Evolutionary conservation across 2,797 vertebrate species (phyloP).

Genomic region (Urosaurus nigricauda): DNA sequence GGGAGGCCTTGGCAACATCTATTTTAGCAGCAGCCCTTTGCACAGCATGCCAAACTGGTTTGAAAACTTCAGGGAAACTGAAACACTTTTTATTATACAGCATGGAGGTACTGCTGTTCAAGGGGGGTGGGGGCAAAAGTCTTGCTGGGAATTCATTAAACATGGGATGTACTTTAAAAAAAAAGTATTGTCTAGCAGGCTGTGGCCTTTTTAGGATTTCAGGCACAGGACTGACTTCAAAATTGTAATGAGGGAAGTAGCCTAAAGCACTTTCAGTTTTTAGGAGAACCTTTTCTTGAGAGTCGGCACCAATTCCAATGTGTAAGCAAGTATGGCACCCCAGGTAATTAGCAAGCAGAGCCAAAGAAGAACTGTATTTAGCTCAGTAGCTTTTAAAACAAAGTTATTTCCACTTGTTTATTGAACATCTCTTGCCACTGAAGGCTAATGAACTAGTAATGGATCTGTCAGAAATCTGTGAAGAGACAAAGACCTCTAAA

Average conservation of each 20-base stretch:
- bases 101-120: background rate
- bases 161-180: background rate
- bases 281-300: background rate
- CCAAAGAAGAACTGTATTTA: conserved; percentile 64
- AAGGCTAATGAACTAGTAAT: conserved; percentile 76
- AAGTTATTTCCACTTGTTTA: conserved; percentile 74
- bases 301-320: background rate
- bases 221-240: background rate
- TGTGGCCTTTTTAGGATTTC: background rate
- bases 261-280: background rate
- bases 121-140: too few relatives aligned
- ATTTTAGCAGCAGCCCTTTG: background rate
- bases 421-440: conserved; percentile 66
- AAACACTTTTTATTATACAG: background rate
- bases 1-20: background rate
- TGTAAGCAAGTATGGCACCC: conserved; percentile 2
- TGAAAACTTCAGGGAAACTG: background rate
- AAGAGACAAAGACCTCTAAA: conserved; percentile 72
- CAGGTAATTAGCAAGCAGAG: conserved; percentile 24
- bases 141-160: background rate
- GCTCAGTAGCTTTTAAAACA: conserved; percentile 71
- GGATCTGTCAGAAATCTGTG: conserved; percentile 70
- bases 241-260: background rate
- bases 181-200: background rate
- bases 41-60: background rate